phyloP scores from a whole-genome alignment of 2,797 vertebrate species.

The Xiphophorus birchmanni region DNA sequence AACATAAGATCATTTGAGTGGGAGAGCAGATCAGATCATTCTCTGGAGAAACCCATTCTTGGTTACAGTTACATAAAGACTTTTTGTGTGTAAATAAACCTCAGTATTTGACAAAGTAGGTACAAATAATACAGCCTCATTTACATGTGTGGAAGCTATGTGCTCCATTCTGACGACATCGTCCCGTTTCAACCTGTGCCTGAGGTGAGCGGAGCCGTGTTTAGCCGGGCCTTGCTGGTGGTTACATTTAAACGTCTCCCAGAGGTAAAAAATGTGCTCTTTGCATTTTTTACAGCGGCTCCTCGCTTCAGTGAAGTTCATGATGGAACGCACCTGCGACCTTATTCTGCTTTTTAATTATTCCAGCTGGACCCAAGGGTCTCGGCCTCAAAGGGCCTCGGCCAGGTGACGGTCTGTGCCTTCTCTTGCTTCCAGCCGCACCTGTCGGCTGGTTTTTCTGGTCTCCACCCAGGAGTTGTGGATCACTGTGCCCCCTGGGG shows the following conservation, averaged over 20 bases:
- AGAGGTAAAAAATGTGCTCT: conserved; percentile 55
- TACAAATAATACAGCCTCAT: conserved; percentile 37
- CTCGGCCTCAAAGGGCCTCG: conserved; percentile 75
- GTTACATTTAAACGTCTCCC: conserved; percentile 55
- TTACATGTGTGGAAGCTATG: conserved; percentile 26
- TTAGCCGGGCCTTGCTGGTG: conserved; percentile 40
- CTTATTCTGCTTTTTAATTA: conserved; percentile 40
- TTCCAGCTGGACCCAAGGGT: neutral
- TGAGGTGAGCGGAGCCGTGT: conserved; percentile 29
- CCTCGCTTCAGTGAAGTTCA: conserved; percentile 44
- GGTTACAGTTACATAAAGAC: conserved; percentile 54
- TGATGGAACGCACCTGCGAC: conserved; percentile 54
- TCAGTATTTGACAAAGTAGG: conserved; percentile 24
- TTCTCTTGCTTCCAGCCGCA: conserved; percentile 79
- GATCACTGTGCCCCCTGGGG: conserved; percentile 82
- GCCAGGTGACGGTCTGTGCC: conserved; percentile 82
- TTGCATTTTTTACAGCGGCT: conserved; percentile 29
- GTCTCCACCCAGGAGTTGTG: conserved; percentile 89
- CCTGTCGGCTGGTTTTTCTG: conserved; percentile 72
- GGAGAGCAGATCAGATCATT: conserved; percentile 45
- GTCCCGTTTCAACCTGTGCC: conserved; percentile 33
- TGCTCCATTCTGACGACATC: conserved; percentile 1
- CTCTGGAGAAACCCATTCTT: conserved; percentile 54
- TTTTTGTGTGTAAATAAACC: conserved; percentile 54
- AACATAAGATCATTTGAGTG: conserved; percentile 39